Base-by-base conservation (phyloP, 2,113 vertebrate species). In the Nesogale talazaci region DNA sequence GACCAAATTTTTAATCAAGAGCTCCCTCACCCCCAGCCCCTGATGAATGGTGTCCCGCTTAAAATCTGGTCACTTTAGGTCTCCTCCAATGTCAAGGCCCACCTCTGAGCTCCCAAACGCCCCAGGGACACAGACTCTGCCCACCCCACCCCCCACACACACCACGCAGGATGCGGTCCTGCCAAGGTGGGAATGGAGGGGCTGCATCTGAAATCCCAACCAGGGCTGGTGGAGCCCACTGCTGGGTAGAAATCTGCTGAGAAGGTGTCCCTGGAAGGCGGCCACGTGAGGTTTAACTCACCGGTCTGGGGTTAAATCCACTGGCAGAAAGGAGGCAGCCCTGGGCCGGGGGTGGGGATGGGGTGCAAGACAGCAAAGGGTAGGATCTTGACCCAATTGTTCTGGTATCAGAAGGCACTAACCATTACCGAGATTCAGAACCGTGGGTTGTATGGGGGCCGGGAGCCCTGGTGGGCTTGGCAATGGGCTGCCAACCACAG, bases 311-410 rank as follows among this genome's bases (percentile, higher is more conserved):
- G 75, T 12, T 12, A 27, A 56, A 38, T 1, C 3, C 31, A 1
- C 17, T 0, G 2, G 79, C 23, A 16, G 63, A 61, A 76, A 83
- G 40, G 23, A 2, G 16, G 57, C 36, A 70, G 29, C 70, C 25
- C 84, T 40, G 22, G 59, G 52, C 42, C 6, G 42, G 42, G 42
- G 42, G 42, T 46, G 5, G 42, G 42, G 42, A 10, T 46, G 10
- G 10, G 42, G 42, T 46, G 42, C 5, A 10, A 14, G 15, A 20
- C 0, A 23, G 19, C 0, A 0, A 57, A 19, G 38, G n/a, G n/a
- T n/a, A 19, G 20, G 2, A 40, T 25, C 46, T 84, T 81, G 27
- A 17, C 52, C 61, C 6, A 0, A 11, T 9, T 23, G 25, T 34
- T 79, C 74, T 11, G 1, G 29, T 12, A 11, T 3, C 23, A 59